Evolutionary conservation across 2,113 vertebrate genomes (phyloP).

Genomic region (Antechinus flavipes): DNA sequence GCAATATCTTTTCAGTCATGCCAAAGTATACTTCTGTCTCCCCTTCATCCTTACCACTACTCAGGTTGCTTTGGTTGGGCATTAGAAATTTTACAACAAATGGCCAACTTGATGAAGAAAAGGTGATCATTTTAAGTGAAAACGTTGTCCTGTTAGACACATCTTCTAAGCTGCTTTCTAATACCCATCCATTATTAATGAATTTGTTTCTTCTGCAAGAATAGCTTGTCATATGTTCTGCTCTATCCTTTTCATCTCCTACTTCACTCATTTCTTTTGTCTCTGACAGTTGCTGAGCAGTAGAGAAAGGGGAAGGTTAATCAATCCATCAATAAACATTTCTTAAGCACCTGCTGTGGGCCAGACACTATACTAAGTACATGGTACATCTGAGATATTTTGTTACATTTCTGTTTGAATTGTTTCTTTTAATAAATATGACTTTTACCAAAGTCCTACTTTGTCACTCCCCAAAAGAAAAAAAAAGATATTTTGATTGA

Average conservation of each 20-base stretch:
- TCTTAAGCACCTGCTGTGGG: not conserved
- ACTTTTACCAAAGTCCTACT: not conserved
- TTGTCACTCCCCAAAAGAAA: not conserved
- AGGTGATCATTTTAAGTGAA: not conserved
- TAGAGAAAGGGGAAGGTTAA: not conserved
- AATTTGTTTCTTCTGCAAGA: not conserved
- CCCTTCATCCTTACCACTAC: too few species aligned
- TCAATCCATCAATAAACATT: not conserved
- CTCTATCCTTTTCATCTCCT: not conserved
- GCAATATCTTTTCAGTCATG: too few species aligned
- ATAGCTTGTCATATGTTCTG: not conserved
- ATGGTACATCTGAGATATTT: not conserved
- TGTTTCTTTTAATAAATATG: constrained; percentile 44
- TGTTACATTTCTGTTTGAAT: not conserved
- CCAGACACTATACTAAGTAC: not conserved
- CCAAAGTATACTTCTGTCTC: too few species aligned
- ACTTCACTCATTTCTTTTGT: not conserved
- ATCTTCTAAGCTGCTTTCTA: not conserved
- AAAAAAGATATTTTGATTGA: constrained; percentile 46
- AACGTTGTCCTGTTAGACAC: not conserved
- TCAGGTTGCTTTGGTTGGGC: not conserved
- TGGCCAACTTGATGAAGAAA: too few species aligned
- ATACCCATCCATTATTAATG: not conserved
- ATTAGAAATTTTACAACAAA: not conserved
- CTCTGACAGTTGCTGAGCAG: not conserved